Conservation (phyloP, 2,797 vertebrate species). For the Potorous gilbertii region DNA sequence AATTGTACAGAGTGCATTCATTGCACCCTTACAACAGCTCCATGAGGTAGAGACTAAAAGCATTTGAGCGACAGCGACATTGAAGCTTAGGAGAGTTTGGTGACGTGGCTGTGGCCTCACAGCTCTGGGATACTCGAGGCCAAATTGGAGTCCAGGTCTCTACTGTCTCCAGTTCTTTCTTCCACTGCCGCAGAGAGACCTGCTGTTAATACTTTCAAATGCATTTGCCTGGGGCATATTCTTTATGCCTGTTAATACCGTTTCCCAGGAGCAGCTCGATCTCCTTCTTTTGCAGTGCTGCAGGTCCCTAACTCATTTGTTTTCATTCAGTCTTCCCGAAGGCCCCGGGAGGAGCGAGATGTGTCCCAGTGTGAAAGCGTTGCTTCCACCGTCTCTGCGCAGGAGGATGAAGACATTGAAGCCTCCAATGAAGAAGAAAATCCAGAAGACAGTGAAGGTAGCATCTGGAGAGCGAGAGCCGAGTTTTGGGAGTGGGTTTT, state of each 20-base stretch:
- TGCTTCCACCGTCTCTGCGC: constrained; percentile 92
- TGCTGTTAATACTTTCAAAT: not conserved
- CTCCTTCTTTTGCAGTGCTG: constrained; percentile 19
- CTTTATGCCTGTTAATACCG: not conserved
- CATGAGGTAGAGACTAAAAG: not conserved
- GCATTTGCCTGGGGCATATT: not conserved
- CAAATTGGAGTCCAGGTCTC: not conserved
- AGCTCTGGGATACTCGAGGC: not conserved
- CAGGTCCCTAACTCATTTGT: constrained; percentile 9
- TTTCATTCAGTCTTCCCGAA: constrained; percentile 88
- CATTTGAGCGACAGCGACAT: not conserved
- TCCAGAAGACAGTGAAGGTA: constrained; percentile 98
- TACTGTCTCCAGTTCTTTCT: not conserved
- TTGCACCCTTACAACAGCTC: not conserved
- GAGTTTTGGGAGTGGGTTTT: constrained; percentile 25
- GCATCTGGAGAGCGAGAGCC: constrained; percentile 80
- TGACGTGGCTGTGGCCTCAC: no score
- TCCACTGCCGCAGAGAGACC: not conserved
- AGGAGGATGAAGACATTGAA: constrained; percentile 95
- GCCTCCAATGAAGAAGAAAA: constrained; percentile 92
- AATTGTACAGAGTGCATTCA: not conserved
- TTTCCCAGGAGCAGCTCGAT: constrained; percentile 9
- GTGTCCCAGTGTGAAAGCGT: constrained; percentile 94
- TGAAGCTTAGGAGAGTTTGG: not conserved
- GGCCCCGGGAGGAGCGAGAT: constrained; percentile 93